Evolutionary conservation across 2,113 vertebrate species (phyloP).

Genomic region (Pontoporia blainvillei): DNA sequence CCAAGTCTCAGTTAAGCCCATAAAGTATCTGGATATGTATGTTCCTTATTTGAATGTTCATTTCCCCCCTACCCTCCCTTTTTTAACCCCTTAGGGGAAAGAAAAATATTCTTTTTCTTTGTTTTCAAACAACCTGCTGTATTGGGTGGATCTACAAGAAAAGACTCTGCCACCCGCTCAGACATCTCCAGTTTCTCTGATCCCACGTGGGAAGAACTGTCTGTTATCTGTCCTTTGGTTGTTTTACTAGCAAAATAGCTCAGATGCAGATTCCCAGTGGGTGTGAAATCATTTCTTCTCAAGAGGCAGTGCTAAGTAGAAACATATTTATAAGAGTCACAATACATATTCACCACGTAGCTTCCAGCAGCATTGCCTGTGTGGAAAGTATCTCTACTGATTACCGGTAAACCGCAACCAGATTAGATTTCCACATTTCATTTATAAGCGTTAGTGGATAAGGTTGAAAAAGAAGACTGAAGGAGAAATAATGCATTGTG

Average conservation of each 20-base stretch:
- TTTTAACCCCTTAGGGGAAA: neutral
- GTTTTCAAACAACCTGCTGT: neutral
- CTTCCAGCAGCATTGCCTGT: neutral
- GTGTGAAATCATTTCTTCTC: neutral
- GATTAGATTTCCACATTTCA: neutral
- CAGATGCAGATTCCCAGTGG: constrained; percentile 16
- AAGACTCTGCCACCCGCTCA: neutral
- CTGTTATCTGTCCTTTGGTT: neutral
- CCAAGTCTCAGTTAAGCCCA: neutral
- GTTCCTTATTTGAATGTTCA: neutral
- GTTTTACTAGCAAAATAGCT: constrained; percentile 48
- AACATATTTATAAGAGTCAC: constrained; percentile 12
- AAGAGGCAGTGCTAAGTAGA: neutral
- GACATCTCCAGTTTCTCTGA: neutral
- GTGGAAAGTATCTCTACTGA: neutral
- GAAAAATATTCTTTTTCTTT: neutral
- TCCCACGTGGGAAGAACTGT: neutral
- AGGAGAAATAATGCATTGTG: neutral
- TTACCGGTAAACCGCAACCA: neutral
- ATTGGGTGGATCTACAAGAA: neutral
- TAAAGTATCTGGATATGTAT: too few relatives aligned
- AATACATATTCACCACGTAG: neutral
- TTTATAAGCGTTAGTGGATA: neutral
- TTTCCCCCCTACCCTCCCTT: too few relatives aligned
- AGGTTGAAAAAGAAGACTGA: neutral